Base-by-base conservation (phyloP, 2,113 vertebrate genomes). In the Coturnix japonica region DNA sequence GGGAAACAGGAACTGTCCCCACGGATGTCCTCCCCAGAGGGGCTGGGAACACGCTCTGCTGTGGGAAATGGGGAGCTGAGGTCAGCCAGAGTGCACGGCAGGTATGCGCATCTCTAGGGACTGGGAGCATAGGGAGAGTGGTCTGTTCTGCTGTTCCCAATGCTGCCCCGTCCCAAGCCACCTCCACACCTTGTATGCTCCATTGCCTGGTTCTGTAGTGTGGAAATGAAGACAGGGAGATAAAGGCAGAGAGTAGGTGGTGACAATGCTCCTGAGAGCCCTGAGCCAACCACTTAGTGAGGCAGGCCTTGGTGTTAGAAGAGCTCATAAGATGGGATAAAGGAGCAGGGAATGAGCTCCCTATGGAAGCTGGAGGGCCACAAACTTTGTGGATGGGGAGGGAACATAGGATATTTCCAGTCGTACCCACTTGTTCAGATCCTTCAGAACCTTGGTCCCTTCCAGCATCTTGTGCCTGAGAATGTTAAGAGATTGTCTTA, bases 1-100 rank as follows among this genome's bases (percentile, higher is more conserved):
- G 96, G 96, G 96, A 97, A 98, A 98, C 98, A 98, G 97, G 98
- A 98, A 98, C 94, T 11, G 85, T 96, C 97, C 96, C 94, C 96
- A 95, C 93, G 87, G 97, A 97, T 96, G 96, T 96, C 95, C 96
- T 97, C 95, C 88, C 81, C 51, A 93, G 96, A 96, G 96, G 82
- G 87, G 88, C 95, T 95, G 96, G 91, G 97, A 97, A 96, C 81
- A 53, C 21, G 33, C 59, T 85, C 73, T 35, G 78, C 83, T 87
- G 65, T 96, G 96, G 94, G 94, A 96, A 97, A 96, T 90, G 83
- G 89, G 85, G 95, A 95, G 67, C 75, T 66, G 80, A 91, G 74
- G 82, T 93, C 87, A 83, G 79, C 91, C 80, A 84, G 89, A 85
- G 90, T 69, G 57, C 66, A 57, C 0, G 39, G 82, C 85, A 92